Base-by-base conservation (phyloP, 2,797 vertebrate genomes). In the Danio choprae region DNA sequence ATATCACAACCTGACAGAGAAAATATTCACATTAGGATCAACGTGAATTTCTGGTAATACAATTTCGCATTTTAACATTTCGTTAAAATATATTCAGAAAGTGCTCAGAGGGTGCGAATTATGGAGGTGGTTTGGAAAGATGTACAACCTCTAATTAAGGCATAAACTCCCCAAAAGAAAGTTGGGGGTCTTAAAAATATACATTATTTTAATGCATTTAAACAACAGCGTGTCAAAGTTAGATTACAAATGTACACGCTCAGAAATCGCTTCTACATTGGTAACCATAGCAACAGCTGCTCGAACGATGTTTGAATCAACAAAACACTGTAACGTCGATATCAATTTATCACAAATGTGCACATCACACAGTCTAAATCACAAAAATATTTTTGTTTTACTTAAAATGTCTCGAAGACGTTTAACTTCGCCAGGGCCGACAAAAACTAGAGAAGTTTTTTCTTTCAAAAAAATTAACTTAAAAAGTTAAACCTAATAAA, bases 251-350 rank as follows among this genome's bases (percentile, higher is more conserved):
- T 63, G 1, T 65, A 22, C 5, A 6, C 1, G 6, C 11, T 44
- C 20, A 48, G 18, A 48, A 29, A 60, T 59, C 1, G n/a, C 10
- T 16, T 20, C n/a, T 18, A 48, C n/a, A 4, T 9, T 13, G 12
- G 70, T 59, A 59, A 59, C 70, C 70, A 58, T 73, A 73, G 41
- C 8, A 73, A 58, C 70, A 44, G 41, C 38, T 43, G 20, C 51
- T 73, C 13, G 16, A 43, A 20, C 0, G 11, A 22, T 6, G 51
- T 58, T 73, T 40, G 67, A 16, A 46, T 59, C 0, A 59, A 59
- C 44, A 73, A 46, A 73, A 50, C 53, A 44, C 12, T 29, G 1
- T 36, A 36, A 9, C 22, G 41, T 73, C 41, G n/a, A 58, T 44
- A 58, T 73, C 59, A 11, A 16, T 40, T 53, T 13, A 18, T 12